A percentile compares a stretch with the other conserved stretches of the same genome.
These are phyloP conservation scores for Menidia beryllina DNA, from an alignment of 2,113 vertebrate genomes.

Conservation along the genomic window DNA sequence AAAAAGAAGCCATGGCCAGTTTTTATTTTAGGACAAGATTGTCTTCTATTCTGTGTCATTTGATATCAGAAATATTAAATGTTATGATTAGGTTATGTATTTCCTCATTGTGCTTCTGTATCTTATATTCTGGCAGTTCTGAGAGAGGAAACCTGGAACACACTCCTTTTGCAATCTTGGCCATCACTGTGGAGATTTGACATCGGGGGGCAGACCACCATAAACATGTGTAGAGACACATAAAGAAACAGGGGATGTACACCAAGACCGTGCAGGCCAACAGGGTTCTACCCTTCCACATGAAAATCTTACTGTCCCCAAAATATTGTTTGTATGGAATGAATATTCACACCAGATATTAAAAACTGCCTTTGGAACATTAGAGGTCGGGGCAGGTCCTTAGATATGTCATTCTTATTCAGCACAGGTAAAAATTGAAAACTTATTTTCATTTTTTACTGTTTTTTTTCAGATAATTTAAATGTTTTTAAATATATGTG, in stretches of 20 bases:
- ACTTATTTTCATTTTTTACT: not conserved
- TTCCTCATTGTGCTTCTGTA: not conserved
- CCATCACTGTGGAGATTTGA: conserved; percentile 53
- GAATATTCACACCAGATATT: conserved; percentile 47
- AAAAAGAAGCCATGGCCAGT: not conserved
- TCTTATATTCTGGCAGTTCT: conserved; percentile 76
- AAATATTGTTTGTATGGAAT: conserved; percentile 79
- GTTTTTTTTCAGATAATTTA: conserved; percentile 58
- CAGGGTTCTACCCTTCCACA: conserved; percentile 52
- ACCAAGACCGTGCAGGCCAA: conserved; percentile 47
- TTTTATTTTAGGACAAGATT: not conserved
- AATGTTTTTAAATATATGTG: conserved; percentile 46
- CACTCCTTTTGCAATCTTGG: conserved; percentile 62
- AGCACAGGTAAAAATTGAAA: conserved; percentile 63
- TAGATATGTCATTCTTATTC: conserved; percentile 67
- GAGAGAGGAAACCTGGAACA: conserved; percentile 39
- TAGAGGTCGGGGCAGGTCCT: conserved; percentile 71
- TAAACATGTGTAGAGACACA: conserved; percentile 34
- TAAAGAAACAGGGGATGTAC: conserved; percentile 35
- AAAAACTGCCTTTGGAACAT: conserved; percentile 60
- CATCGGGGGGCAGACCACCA: conserved; percentile 32
- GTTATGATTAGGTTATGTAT: not conserved
- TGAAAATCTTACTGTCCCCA: conserved; percentile 70
- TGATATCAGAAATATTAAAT: not conserved
- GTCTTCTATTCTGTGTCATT: not conserved